These are phyloP conservation scores for Pandemis cinnamomeana DNA, from an alignment of 2,888 invertebrate genomes.

Conservation along the genomic window DNA sequence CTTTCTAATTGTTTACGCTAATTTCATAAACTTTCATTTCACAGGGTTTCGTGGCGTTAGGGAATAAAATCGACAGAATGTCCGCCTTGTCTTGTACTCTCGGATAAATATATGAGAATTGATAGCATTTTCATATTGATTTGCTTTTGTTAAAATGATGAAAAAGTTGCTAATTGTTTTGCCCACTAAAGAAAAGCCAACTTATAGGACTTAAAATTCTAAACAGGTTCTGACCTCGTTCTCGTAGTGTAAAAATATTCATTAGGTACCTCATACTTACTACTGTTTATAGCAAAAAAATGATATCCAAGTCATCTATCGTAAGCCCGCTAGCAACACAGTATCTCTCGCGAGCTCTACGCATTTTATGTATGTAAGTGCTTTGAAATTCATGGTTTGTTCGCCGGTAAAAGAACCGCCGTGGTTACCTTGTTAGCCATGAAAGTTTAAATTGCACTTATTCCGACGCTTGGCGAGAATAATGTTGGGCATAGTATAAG, in stretches of 20 bases:
- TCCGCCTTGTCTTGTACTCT: too few relatives aligned
- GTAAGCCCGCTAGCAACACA: neutral
- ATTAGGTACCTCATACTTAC: neutral
- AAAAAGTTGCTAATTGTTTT: too few relatives aligned
- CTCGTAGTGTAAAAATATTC: neutral
- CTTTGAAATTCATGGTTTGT: conserved; percentile 31
- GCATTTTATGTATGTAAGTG: conserved; percentile 33
- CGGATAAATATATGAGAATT: too few relatives aligned
- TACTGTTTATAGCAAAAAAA: neutral
- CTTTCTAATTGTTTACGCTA: too few relatives aligned
- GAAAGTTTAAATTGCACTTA: conserved; percentile 39
- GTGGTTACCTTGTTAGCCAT: conserved; percentile 37
- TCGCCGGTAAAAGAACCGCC: conserved; percentile 31
- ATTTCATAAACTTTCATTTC: too few relatives aligned
- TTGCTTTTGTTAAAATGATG: too few relatives aligned
- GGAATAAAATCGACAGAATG: too few relatives aligned
- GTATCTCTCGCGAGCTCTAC: conserved; percentile 12
- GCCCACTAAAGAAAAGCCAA: too few relatives aligned
- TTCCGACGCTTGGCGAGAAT: conserved; percentile 18
- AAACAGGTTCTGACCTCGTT: too few relatives aligned
- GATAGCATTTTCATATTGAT: too few relatives aligned
- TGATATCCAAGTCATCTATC: conserved; percentile 19
- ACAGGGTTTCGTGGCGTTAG: too few relatives aligned
- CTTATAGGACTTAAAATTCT: too few relatives aligned
- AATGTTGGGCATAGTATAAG: neutral